A percentile compares a stretch with the other conserved stretches of the same genome.
Conservation (phyloP, 2,113 vertebrate species). For the Synchiropus splendidus region DNA sequence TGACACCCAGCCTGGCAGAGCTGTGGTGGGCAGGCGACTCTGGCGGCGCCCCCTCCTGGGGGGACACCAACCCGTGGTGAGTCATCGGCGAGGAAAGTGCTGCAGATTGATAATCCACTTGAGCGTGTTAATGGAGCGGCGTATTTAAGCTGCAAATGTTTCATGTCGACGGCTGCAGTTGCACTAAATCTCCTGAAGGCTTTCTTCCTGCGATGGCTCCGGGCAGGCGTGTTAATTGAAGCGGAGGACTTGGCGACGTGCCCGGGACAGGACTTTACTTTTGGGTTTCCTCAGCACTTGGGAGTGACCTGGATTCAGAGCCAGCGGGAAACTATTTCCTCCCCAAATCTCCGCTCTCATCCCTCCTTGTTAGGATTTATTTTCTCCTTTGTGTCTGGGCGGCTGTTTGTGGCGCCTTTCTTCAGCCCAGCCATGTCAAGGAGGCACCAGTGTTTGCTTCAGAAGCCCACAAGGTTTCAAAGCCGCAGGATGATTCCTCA, state of each 20-base stretch:
- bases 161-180: slow-evolving; percentile 42
- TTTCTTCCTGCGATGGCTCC: slow-evolving; percentile 2
- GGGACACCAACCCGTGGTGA: no score
- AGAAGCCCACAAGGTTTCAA: no score
- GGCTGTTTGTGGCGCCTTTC: slow-evolving; percentile 8
- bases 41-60: no score
- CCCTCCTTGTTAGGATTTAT: slow-evolving; percentile 3
- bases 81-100: no score
- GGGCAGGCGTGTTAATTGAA: slow-evolving; percentile 21
- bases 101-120: slow-evolving; percentile 50
- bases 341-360: slow-evolving; percentile 16
- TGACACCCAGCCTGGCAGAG: no score
- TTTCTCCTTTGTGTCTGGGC: neutral
- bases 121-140: slow-evolving; percentile 43
- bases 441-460: no score
- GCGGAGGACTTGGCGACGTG: slow-evolving; percentile 20
- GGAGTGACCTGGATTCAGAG: slow-evolving; percentile 19
- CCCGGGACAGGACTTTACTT: slow-evolving; percentile 21
- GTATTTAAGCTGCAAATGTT: slow-evolving; percentile 49
- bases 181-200: slow-evolving; percentile 40
- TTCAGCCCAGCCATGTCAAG: neutral
- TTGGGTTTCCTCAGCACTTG: slow-evolving; percentile 18
- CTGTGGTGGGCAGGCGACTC: no score
- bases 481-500: no score
- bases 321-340: slow-evolving; percentile 8